These are phyloP conservation scores for Campaea margaritaria DNA, from an alignment of 2,888 invertebrate genomes.

Conservation along the genomic window DNA sequence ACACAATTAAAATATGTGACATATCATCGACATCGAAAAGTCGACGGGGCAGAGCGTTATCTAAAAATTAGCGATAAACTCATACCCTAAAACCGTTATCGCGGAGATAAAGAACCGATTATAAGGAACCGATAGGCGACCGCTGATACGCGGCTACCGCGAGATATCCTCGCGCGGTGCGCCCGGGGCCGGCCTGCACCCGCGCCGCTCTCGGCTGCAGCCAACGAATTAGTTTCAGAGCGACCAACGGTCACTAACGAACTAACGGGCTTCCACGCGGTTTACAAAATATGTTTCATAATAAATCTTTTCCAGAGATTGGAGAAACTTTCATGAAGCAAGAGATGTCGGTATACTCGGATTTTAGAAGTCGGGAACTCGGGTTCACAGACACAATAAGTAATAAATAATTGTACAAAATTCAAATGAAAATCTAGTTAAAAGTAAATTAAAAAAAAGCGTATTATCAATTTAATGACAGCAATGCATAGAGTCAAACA, in stretches of 20 bases:
- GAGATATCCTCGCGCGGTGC: constrained; percentile 17
- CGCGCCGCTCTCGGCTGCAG: constrained; percentile 20
- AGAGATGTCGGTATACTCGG: too few species aligned
- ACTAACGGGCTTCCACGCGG: too few species aligned
- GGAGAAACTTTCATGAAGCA: too few species aligned
- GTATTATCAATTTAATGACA: too few species aligned
- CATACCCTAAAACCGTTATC: constrained; percentile 34
- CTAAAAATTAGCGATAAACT: constrained; percentile 37
- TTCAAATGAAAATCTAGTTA: too few species aligned
- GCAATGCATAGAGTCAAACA: too few species aligned
- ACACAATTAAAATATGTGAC: constrained; percentile 37
- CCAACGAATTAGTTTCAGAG: not conserved
- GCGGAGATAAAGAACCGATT: constrained; percentile 34
- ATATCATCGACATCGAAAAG: constrained; percentile 14
- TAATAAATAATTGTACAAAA: too few species aligned
- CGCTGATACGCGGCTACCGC: constrained; percentile 38
- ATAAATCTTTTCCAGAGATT: too few species aligned
- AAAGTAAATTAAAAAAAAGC: too few species aligned
- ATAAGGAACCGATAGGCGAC: constrained; percentile 27
- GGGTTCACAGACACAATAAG: too few species aligned
- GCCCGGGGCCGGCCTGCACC: constrained; percentile 13
- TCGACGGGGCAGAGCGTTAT: constrained; percentile 30
- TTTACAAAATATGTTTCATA: too few species aligned
- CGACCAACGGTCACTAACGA: not conserved
- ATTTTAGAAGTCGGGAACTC: too few species aligned